Percentiles rank a stretch among this genome's conserved stretches.
These are phyloP conservation scores for Beris chalybata DNA, from an alignment of 2,888 invertebrate genomes.

Conservation along the genomic window DNA sequence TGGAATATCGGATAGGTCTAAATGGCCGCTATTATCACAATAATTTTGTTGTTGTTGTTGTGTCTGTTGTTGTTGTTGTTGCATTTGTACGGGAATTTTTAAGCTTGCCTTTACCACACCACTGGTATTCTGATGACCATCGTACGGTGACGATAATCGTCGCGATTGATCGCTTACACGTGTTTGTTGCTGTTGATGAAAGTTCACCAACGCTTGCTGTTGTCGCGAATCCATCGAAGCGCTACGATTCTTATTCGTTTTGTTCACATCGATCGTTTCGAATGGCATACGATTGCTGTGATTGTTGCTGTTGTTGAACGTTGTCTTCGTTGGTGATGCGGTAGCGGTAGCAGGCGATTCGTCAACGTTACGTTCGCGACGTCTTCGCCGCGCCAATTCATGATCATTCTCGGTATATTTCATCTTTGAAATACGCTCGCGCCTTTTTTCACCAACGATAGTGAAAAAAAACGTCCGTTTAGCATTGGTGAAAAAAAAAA, in stretches of 20 bases:
- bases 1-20: constrained; percentile 67
- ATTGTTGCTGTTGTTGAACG: constrained; percentile 3
- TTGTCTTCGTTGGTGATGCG: constrained; percentile 29
- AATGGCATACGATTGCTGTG: background rate
- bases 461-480: background rate
- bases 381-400: constrained; percentile 37
- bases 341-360: constrained; percentile 25
- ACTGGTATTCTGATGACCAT: constrained; percentile 53
- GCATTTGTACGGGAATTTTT: constrained; percentile 66
- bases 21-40: constrained; percentile 44
- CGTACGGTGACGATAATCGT: constrained; percentile 64
- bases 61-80: constrained; percentile 41
- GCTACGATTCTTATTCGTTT: constrained; percentile 2
- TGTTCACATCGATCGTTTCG: constrained; percentile 18
- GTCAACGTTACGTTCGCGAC: constrained; percentile 34
- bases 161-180: constrained; percentile 44
- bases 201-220: background rate
- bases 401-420: constrained; percentile 40
- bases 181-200: constrained; percentile 9
- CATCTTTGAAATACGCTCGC: constrained; percentile 38
- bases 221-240: background rate
- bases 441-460: constrained; percentile 15
- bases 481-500: no score
- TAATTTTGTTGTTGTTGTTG: constrained; percentile 16
- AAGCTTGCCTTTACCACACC: constrained; percentile 78